Evolutionary conservation across 2,113 vertebrate genomes (phyloP).

Genomic region (Actenoides lindsayi): DNA sequence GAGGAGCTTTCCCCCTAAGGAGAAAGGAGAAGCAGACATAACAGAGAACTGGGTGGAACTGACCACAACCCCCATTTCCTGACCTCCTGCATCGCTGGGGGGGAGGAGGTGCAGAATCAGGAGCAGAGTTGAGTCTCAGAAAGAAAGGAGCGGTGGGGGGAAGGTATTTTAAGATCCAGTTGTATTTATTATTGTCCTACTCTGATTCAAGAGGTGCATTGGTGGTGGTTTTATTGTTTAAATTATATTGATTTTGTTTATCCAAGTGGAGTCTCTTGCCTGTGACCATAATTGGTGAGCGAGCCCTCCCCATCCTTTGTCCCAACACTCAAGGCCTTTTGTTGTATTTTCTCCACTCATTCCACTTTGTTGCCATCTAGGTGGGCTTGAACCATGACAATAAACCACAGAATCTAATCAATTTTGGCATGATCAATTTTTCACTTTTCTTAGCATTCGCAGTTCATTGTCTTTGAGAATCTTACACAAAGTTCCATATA

Average conservation of each 20-base stretch:
- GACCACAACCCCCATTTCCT: background rate
- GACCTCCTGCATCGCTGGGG: background rate
- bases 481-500: background rate
- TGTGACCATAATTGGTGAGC: background rate
- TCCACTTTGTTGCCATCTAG: background rate
- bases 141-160: background rate
- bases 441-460: background rate
- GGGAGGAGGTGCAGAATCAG: background rate
- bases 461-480: background rate
- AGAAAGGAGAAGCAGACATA: background rate
- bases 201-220: background rate
- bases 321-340: background rate
- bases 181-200: background rate
- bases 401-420: background rate
- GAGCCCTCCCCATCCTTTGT: background rate
- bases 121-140: background rate
- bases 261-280: background rate
- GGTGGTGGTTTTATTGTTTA: background rate
- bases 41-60: background rate
- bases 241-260: background rate
- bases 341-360: background rate
- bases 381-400: background rate
- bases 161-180: background rate
- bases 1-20: background rate
- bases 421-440: background rate